phyloP scores from a whole-genome alignment of 2,797 vertebrate genomes.

The Petrocephalus schoutedeni region DNA sequence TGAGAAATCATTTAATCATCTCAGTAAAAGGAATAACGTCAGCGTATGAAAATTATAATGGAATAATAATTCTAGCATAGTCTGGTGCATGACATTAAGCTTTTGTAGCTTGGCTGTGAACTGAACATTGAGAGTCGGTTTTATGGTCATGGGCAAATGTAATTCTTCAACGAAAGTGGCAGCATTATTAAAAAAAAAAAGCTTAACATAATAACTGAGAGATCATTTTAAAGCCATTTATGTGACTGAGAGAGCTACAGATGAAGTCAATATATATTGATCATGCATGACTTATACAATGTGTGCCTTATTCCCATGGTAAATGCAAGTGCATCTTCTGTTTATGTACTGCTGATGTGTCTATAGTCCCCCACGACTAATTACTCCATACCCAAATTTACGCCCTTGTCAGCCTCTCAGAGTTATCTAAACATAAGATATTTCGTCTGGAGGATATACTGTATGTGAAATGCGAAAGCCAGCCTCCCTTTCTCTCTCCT shows the following conservation, averaged over 20 bases:
- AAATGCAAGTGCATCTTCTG: neutral
- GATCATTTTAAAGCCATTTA: neutral
- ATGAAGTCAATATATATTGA: neutral
- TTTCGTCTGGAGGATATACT: neutral
- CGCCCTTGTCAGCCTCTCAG: neutral
- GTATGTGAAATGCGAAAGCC: neutral
- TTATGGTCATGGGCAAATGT: neutral
- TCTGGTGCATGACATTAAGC: neutral
- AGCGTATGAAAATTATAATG: neutral
- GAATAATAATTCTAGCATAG: neutral
- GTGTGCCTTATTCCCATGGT: neutral
- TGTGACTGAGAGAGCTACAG: neutral
- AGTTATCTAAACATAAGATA: neutral
- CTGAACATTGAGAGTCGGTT: neutral
- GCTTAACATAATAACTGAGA: neutral
- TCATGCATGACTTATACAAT: neutral
- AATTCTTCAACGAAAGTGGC: neutral
- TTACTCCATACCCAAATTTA: neutral
- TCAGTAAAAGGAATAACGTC: neutral
- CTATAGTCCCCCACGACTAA: neutral
- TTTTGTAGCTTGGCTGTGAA: neutral
- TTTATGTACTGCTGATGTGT: neutral
- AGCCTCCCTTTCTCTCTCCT: neutral
- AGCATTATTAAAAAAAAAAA: neutral
- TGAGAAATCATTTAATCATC: neutral